These are phyloP conservation scores for Harpegnathos saltator DNA, from an alignment of 1,140 invertebrate genomes.

Conservation along the genomic window DNA sequence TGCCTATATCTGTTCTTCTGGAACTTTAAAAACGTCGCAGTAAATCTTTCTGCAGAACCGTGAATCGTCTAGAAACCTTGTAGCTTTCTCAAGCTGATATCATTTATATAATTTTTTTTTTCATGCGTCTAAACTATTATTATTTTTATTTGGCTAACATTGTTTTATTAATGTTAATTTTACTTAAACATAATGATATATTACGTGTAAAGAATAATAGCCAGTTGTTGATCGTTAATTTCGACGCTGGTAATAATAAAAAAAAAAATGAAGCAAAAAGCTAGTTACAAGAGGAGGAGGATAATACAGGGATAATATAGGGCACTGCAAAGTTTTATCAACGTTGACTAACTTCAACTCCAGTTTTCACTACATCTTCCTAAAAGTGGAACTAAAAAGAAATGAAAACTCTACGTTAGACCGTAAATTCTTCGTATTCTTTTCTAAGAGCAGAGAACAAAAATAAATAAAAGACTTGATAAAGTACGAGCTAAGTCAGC, in stretches of 20 bases:
- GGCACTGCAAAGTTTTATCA: conserved; percentile 8
- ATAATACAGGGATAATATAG: not conserved
- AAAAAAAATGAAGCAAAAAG: conserved; percentile 13
- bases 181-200: not conserved
- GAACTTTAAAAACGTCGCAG: conserved; percentile 21
- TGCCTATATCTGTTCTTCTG: not conserved
- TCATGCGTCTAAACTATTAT: no score
- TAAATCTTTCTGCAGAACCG: no score
- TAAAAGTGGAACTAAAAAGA: conserved; percentile 6
- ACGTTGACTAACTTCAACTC: conserved; percentile 2
- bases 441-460: not conserved
- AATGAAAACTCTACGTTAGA: not conserved
- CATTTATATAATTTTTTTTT: no score
- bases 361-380: not conserved
- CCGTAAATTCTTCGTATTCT: not conserved
- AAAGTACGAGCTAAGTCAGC: not conserved
- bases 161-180: no score
- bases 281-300: no score
- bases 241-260: not conserved
- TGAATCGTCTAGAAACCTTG: not conserved
- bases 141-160: no score
- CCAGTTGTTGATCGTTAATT: not conserved
- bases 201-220: not conserved
- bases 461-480: not conserved
- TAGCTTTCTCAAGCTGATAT: not conserved